Base-by-base conservation (phyloP, 2,113 vertebrate genomes). In the Agelaius phoeniceus region DNA sequence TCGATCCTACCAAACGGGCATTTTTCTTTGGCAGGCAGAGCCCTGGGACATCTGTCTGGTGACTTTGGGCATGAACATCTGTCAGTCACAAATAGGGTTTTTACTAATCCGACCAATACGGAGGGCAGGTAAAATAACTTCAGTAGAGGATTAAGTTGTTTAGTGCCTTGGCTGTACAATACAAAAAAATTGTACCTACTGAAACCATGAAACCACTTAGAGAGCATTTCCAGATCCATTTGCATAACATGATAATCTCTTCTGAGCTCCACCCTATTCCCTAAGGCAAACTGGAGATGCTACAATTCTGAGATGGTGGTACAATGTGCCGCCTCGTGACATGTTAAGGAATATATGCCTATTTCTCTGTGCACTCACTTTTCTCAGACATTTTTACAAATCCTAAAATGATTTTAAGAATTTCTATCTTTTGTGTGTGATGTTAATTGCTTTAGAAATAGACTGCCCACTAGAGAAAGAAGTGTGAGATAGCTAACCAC, bases 371-470 rank as follows among this genome's bases (percentile, higher is more conserved):
- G 49, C 26, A 62, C 12, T 76, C 46, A 18, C 6, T 73, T 87
- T 71, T 48, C 19, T 14, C 37, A 73, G 39, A 41, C 13, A 31
- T 65, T 93, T 88, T 68, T 55, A 63, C 13, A 80, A 86, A 59
- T 67, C 7, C 10, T 77, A n/a, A 52, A 46, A 78, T 3, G 7
- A 48, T 74, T 95, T 89, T 37, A 26, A 87, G 39, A 26, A 52
- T 46, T 21, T 84, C 63, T 84, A 1, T 80, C 51, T 52, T 86
- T n/a, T 71, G 52, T 7, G 30, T 59, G 24, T 72, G 65, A 80
- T 67, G 11, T 28, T 94, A 94, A 93, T 84, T 87, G 61, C 33
- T 81, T 90, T 62, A 71, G 52, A 96, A 94, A 71, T 57, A 86
- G 33, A 54, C 49, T 77, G 30, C 16, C 22, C 55, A 63, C 35